Conservation (phyloP, 2,113 vertebrate species). For the Conger conger region DNA sequence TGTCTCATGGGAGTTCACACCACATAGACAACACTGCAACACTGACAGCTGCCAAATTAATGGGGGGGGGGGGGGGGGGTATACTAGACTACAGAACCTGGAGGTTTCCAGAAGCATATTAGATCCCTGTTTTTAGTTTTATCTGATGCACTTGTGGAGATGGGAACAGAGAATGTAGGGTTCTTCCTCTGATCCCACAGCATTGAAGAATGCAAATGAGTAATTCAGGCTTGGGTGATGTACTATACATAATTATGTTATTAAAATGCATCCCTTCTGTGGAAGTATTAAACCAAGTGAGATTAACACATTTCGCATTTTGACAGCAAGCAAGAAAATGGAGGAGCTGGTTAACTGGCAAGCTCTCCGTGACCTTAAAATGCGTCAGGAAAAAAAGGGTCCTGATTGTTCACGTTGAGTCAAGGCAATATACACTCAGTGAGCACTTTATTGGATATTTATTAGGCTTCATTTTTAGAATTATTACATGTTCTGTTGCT, state of each 20-base stretch:
- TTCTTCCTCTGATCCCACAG: too few relatives aligned
- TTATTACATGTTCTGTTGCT: too few relatives aligned
- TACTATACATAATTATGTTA: too few relatives aligned
- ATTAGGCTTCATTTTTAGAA: too few relatives aligned
- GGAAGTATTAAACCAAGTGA: neutral
- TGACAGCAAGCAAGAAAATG: neutral
- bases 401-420: neutral
- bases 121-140: neutral
- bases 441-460: too few relatives aligned
- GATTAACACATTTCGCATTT: neutral
- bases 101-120: neutral
- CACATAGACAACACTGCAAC: neutral
- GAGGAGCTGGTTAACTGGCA: neutral
- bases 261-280: neutral
- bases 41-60: neutral
- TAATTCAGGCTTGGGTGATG: neutral
- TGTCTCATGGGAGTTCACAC: neutral
- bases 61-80: neutral
- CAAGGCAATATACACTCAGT: slow-evolving; percentile 45
- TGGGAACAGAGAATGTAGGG: too few relatives aligned
- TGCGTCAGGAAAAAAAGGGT: neutral
- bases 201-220: too few relatives aligned
- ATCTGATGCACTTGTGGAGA: neutral
- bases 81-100: neutral
- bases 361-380: neutral